phyloP scores from a whole-genome alignment of 2,888 invertebrate species.

The Xestia c-nigrum region DNA sequence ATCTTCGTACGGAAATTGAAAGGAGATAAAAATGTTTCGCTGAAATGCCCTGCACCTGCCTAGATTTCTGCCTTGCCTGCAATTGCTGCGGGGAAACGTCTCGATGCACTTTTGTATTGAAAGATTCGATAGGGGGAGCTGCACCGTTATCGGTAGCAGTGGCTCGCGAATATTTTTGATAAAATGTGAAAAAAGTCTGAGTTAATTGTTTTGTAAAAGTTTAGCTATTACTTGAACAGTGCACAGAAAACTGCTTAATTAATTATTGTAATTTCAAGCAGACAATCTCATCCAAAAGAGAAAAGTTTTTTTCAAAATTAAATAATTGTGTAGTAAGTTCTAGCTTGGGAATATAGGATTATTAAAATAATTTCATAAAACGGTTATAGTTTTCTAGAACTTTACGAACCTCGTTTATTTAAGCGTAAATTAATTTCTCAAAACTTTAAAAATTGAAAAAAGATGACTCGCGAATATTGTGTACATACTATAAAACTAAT shows the following conservation, averaged over 20 bases:
- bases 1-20: constrained; percentile 67
- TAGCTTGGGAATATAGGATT: background rate
- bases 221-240: background rate
- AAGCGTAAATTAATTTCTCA: background rate
- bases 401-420: background rate
- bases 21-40: constrained; percentile 68
- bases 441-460: background rate
- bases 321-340: background rate
- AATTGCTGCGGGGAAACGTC: constrained; percentile 49
- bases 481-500: constrained; percentile 9
- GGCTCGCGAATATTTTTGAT: background rate
- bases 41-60: constrained; percentile 53
- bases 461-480: constrained; percentile 8
- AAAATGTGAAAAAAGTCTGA: background rate
- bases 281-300: background rate
- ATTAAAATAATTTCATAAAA: background rate
- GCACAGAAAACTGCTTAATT: background rate
- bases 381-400: background rate
- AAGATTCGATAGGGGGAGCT: constrained; percentile 50
- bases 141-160: constrained; percentile 25
- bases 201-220: background rate
- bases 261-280: background rate
- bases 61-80: constrained; percentile 45
- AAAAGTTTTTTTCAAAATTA: background rate
- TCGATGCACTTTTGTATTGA: constrained; percentile 53